Evolutionary conservation across 2,888 invertebrate genomes (phyloP).

Genomic region (Drosophila eohydei): DNA sequence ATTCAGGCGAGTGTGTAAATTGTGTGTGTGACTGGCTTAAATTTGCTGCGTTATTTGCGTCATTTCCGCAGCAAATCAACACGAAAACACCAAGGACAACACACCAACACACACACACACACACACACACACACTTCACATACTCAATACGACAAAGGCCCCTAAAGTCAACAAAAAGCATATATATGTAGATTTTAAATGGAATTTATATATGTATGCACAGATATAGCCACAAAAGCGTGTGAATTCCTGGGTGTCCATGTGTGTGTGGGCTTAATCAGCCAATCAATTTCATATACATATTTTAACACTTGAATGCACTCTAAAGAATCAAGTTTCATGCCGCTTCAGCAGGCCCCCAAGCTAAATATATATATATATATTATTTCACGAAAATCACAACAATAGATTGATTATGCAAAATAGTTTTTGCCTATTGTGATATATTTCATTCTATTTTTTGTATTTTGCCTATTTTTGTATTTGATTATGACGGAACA

Average conservation of each 20-base stretch:
- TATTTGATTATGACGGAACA: background rate
- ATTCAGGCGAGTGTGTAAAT: slow-evolving; percentile 39
- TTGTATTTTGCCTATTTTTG: background rate
- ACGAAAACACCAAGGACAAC: slow-evolving; percentile 55
- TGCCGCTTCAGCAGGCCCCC: slow-evolving; percentile 28
- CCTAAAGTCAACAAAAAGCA: slow-evolving; percentile 27
- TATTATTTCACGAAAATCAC: slow-evolving; percentile 27
- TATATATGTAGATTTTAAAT: slow-evolving; percentile 40
- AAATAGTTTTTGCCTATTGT: slow-evolving; percentile 35
- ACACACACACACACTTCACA: background rate
- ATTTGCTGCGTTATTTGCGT: slow-evolving; percentile 78
- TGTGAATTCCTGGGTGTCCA: slow-evolving; percentile 17
- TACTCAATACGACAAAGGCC: slow-evolving; percentile 39
- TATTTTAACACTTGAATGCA: slow-evolving; percentile 69
- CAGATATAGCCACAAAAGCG: slow-evolving; percentile 19
- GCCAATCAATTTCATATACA: slow-evolving; percentile 73
- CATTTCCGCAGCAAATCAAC: slow-evolving; percentile 77
- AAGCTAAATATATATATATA: slow-evolving; percentile 28
- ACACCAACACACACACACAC: slow-evolving; percentile 31
- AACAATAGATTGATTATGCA: slow-evolving; percentile 42
- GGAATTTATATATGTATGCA: slow-evolving; percentile 35
- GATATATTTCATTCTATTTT: background rate
- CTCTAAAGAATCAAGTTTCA: slow-evolving; percentile 59
- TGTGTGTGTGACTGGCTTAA: slow-evolving; percentile 63
- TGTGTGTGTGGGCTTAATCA: slow-evolving; percentile 58